Evolutionary conservation across 2,113 vertebrate genomes (phyloP).

Genomic region (Erythrocercus mccallii): DNA sequence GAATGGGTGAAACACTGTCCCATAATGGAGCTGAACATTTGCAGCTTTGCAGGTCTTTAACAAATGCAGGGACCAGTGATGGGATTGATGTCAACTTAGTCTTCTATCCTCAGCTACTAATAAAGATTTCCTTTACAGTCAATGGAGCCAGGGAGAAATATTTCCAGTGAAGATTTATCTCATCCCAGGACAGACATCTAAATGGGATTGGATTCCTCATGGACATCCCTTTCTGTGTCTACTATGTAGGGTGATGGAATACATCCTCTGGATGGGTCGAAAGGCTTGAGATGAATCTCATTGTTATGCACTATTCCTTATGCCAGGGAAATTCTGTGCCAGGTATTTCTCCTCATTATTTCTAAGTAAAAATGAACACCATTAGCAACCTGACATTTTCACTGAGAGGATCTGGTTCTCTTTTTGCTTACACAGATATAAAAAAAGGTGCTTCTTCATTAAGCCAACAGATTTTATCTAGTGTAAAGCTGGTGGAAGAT

Average conservation of each 20-base stretch:
- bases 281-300: neutral
- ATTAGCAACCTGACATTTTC: constrained; percentile 18
- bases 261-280: neutral
- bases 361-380: neutral
- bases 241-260: neutral
- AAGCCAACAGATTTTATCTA: neutral
- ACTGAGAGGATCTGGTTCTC: neutral
- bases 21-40: neutral
- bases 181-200: neutral
- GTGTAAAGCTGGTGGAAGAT: neutral
- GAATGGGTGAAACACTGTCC: neutral
- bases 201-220: neutral
- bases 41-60: neutral
- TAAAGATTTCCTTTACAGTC: neutral
- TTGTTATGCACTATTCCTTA: neutral
- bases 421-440: neutral
- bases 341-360: constrained; percentile 17
- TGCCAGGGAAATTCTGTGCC: neutral
- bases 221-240: neutral
- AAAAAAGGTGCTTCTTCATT: neutral
- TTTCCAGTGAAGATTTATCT: neutral
- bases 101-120: neutral
- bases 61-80: neutral
- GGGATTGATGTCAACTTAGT: neutral
- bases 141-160: neutral